Base-by-base conservation (phyloP, 2,888 invertebrate species). In the Clistopyga incitator region DNA sequence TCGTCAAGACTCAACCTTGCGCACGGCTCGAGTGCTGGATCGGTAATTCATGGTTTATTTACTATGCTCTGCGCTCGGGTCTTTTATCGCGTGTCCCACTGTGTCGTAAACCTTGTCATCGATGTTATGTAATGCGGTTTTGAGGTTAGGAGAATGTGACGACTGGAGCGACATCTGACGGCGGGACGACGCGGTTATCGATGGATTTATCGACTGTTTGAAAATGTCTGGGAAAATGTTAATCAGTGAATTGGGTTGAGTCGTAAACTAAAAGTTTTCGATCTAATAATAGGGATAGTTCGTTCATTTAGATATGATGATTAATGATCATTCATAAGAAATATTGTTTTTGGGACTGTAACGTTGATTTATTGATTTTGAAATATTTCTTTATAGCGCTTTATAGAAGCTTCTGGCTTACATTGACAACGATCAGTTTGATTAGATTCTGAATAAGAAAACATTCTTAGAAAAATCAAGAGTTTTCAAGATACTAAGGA, bases 1-100 rank as follows among this genome's bases (percentile, higher is more conserved):
- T 99, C 77, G 97, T 99, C 47, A 99, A 99, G 94, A 98, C 98
- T 3, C 97, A 98, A 90, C 99, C 99, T 0, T 99, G 99, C 93
- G 98, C 99, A 0, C 95, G 98, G 10, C 94, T 98, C 18, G 98
- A 99, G 93, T 99, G 99, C 92, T 99, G 99, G 99, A 98, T 99
- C 89, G 98, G 98, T 98, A 94, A 78, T 76, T 25, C 15, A 45
- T 78, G 13, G 54, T 45, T 61, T 70, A 61, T 50, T 78, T 68
- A 59, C 56, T 34, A 20, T 34, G 0, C 34, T 3, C 2, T 3
- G 13, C 67, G 42, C 50, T 34, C 47, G 1, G 10, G 11, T 3
- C 11, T 23, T 25, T 23, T 25, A 38, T 18, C 13, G 68, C 23
- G 29, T 34, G 18, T 54, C 1, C 65, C 87, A 89, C 88, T 86